Percentiles rank a stretch among this genome's conserved stretches.
Evolutionary conservation across 2,797 vertebrate genomes (phyloP).

Genomic region (Myripristis murdjan): DNA sequence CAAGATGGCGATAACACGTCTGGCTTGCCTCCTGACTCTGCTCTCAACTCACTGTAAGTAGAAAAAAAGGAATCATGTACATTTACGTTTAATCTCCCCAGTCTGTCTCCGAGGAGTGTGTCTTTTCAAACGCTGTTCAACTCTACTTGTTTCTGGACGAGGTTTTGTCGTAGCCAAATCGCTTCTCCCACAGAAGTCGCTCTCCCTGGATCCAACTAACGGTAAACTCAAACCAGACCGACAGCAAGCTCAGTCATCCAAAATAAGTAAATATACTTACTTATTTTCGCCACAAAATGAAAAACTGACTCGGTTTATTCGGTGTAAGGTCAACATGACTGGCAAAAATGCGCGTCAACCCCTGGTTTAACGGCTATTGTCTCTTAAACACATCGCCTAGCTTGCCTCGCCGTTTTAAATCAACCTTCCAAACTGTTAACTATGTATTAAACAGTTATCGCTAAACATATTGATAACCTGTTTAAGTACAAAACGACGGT

Average conservation of each 20-base stretch:
- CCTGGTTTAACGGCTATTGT: slow-evolving; percentile 33
- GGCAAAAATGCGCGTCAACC: background rate
- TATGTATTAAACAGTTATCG: too few species aligned
- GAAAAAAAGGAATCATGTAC: slow-evolving; percentile 19
- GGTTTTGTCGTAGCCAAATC: background rate
- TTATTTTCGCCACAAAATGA: slow-evolving; percentile 10
- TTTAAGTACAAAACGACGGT: too few species aligned
- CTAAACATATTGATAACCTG: too few species aligned
- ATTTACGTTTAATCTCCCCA: background rate
- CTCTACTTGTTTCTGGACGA: slow-evolving; percentile 35
- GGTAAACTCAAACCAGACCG: slow-evolving; percentile 49
- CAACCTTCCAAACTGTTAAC: too few species aligned
- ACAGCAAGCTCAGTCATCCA: background rate
- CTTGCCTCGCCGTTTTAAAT: background rate
- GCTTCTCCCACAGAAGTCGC: slow-evolving; percentile 29
- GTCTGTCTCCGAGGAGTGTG: background rate
- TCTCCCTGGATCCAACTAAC: slow-evolving; percentile 46
- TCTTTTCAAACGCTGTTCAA: background rate
- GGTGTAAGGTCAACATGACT: background rate
- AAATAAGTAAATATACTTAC: slow-evolving; percentile 20
- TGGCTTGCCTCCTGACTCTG: slow-evolving; percentile 84
- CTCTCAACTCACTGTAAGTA: slow-evolving; percentile 88
- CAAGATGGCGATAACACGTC: slow-evolving; percentile 90
- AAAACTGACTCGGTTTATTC: slow-evolving; percentile 57
- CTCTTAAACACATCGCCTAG: background rate